These are phyloP conservation scores for Sardina pilchardus DNA, from an alignment of 2,113 vertebrate genomes.

Conservation along the genomic window DNA sequence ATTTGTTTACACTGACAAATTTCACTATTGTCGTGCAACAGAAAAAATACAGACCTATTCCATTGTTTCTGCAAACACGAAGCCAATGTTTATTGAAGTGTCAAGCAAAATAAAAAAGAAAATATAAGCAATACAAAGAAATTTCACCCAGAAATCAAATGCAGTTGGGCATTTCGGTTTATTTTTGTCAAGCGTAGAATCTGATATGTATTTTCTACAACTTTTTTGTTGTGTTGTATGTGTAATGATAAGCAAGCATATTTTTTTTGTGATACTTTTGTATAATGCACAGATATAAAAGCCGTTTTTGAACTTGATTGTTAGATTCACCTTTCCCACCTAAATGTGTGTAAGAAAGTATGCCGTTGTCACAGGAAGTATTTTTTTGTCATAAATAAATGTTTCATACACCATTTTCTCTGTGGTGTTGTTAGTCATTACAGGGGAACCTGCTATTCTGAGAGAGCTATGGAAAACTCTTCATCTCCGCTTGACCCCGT, in stretches of 20 bases:
- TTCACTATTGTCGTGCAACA: slow-evolving; percentile 66
- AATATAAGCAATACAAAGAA: not conserved
- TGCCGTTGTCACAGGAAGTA: slow-evolving; percentile 40
- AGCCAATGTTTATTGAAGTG: slow-evolving; percentile 43
- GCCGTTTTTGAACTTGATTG: slow-evolving; percentile 54
- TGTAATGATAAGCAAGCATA: slow-evolving; percentile 18
- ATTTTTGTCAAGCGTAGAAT: not conserved
- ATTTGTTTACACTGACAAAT: slow-evolving; percentile 89
- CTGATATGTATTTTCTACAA: not conserved
- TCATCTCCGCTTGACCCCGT: not conserved
- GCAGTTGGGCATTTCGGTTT: not conserved
- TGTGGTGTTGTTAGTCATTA: slow-evolving; percentile 32
- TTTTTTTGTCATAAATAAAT: slow-evolving; percentile 68
- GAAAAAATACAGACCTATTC: slow-evolving; percentile 61
- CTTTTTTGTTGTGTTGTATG: not conserved
- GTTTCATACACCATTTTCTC: slow-evolving; percentile 54
- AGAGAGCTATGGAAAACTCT: too few relatives aligned
- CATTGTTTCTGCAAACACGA: slow-evolving; percentile 71
- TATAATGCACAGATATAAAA: slow-evolving; percentile 14
- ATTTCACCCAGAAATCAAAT: not conserved
- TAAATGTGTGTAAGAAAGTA: slow-evolving; percentile 45
- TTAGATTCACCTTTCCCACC: slow-evolving; percentile 63
- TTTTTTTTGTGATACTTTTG: slow-evolving; percentile 14
- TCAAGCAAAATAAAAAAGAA: not conserved
- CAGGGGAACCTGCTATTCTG: not conserved